Conservation (phyloP, 2,888 invertebrate species). For the Lycophotia porphyrea region DNA sequence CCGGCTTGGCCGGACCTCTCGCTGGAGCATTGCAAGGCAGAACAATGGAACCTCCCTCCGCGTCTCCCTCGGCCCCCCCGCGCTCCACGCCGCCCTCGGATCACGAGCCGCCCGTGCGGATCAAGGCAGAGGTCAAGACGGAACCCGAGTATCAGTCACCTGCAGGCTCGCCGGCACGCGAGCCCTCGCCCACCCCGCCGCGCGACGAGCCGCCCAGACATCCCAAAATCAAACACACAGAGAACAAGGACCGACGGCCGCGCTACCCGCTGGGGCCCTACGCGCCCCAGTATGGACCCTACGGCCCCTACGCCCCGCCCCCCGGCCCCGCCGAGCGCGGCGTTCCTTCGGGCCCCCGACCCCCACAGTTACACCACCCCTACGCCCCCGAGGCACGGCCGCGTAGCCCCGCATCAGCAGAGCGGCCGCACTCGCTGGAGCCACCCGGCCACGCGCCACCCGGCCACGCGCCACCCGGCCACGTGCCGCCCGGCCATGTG, state of each 20-base stretch:
- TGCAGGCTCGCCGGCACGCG: conserved; percentile 71
- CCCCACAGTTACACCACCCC: conserved; percentile 60
- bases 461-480: conserved; percentile 23
- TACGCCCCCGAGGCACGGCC: conserved; percentile 39
- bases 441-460: background rate
- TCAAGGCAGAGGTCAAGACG: conserved; percentile 87
- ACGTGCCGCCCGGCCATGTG: conserved; percentile 42
- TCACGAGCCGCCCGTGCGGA: conserved; percentile 76
- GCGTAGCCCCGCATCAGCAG: conserved; percentile 70
- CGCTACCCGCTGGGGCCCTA: conserved; percentile 87
- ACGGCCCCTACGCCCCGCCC: conserved; percentile 85
- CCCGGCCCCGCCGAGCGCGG: conserved; percentile 56
- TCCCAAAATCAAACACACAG: conserved; percentile 87
- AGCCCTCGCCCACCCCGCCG: conserved; percentile 73
- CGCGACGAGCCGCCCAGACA: conserved; percentile 79
- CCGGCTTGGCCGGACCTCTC: conserved; percentile 40
- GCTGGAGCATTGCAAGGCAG: conserved; percentile 41
- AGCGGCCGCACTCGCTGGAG: conserved; percentile 68
- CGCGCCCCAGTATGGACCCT: conserved; percentile 87
- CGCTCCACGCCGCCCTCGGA: conserved; percentile 58
- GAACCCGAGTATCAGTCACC: conserved; percentile 87
- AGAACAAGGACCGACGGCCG: conserved; percentile 84
- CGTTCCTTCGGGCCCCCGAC: conserved; percentile 43
- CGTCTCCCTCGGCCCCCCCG: conserved; percentile 51
- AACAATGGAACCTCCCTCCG: conserved; percentile 47